A percentile compares a stretch with the other conserved stretches of the same genome.
phyloP scores from a whole-genome alignment of 2,797 vertebrate species.

The Rallus crepitans region DNA sequence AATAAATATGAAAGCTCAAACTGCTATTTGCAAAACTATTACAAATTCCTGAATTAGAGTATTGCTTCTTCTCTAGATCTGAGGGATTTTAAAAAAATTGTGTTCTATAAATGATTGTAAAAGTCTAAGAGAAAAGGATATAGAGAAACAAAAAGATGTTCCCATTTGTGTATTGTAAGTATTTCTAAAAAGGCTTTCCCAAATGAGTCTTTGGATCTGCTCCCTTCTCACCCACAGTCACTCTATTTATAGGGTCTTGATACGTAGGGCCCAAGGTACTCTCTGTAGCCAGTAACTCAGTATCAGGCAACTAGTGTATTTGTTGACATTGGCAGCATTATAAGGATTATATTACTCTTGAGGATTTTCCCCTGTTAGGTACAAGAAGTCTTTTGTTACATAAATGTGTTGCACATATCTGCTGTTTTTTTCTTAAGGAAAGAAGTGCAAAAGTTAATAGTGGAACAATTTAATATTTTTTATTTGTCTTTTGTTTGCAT shows the following conservation, averaged over 20 bases:
- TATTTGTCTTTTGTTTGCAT: not conserved
- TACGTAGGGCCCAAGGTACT: not conserved
- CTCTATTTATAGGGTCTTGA: not conserved
- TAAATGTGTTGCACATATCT: not conserved
- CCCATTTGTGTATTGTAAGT: not conserved
- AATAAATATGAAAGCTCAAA: not conserved
- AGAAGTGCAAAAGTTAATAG: not conserved
- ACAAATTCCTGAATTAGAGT: not conserved
- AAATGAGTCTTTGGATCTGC: not conserved
- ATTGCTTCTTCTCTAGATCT: not conserved
- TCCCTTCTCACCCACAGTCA: not conserved
- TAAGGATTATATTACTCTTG: not conserved
- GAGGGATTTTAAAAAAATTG: not conserved
- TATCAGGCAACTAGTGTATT: not conserved
- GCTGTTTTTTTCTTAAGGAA: not conserved
- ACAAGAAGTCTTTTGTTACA: slow-evolving; percentile 7
- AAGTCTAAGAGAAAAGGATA: not conserved
- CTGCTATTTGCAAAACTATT: not conserved
- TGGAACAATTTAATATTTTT: slow-evolving; percentile 5
- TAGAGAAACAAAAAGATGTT: not conserved
- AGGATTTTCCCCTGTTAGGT: not conserved
- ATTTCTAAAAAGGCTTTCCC: not conserved
- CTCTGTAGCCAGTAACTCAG: not conserved
- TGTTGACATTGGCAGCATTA: slow-evolving; percentile 20
- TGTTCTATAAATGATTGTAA: not conserved